These are phyloP conservation scores for Erithacus rubecula DNA, from an alignment of 2,797 vertebrate genomes.

Conservation along the genomic window DNA sequence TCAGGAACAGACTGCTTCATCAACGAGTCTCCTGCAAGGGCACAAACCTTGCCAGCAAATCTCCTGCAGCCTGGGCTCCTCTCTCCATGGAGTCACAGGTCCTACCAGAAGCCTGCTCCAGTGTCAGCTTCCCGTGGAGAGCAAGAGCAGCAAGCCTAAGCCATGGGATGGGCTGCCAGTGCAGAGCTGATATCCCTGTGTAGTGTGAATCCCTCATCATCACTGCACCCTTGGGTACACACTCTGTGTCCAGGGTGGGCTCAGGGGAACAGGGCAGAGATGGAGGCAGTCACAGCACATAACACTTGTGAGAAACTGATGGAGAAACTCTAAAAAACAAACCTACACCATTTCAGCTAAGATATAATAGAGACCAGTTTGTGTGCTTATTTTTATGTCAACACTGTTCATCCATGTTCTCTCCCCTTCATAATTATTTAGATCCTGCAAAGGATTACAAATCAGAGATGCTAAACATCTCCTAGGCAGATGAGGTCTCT, in stretches of 20 bases:
- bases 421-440: background rate
- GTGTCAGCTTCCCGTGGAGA: too few relatives aligned
- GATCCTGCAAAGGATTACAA: background rate
- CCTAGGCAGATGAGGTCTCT: background rate
- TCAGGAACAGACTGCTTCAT: background rate
- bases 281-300: accelerated
- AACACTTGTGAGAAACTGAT: background rate
- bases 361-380: background rate
- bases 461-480: background rate
- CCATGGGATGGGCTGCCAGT: background rate
- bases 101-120: background rate
- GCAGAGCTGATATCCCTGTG: background rate
- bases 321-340: background rate
- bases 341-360: accelerated
- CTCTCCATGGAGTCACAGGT: background rate
- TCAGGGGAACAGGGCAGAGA: background rate
- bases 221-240: accelerated
- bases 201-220: accelerated
- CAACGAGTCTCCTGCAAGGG: accelerated
- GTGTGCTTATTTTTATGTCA: background rate
- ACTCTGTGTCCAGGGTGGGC: background rate
- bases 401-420: background rate
- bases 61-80: accelerated
- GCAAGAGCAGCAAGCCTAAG: background rate
- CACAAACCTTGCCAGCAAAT: background rate